These are phyloP conservation scores for Drosophila ohnishii DNA, from an alignment of 1,140 invertebrate genomes.

Conservation along the genomic window DNA sequence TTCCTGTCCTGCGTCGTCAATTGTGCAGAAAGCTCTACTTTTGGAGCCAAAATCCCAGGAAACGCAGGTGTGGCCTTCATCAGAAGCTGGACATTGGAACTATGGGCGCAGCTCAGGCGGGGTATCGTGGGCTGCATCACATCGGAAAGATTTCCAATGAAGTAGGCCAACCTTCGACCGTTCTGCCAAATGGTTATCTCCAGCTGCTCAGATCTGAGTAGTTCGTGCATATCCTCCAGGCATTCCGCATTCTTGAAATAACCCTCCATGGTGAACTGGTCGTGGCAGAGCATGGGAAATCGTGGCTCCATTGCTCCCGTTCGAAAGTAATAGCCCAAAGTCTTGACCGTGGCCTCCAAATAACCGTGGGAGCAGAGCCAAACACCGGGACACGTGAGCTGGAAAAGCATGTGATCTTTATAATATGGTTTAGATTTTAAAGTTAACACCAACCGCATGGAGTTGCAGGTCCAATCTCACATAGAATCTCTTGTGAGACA, in stretches of 20 bases:
- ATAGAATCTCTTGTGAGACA: slow-evolving; percentile 67
- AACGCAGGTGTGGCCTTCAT: slow-evolving; percentile 77
- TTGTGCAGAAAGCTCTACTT: slow-evolving; percentile 68
- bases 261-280: slow-evolving; percentile 77
- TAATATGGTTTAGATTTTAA: neutral
- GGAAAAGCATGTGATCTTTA: slow-evolving; percentile 1
- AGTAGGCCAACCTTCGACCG: slow-evolving; percentile 73
- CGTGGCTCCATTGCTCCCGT: slow-evolving; percentile 79
- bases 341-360: slow-evolving; percentile 75
- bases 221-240: slow-evolving; percentile 54
- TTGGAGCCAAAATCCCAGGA: slow-evolving; percentile 76
- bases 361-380: slow-evolving; percentile 80
- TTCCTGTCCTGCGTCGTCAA: slow-evolving; percentile 52
- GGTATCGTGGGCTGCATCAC: slow-evolving; percentile 70
- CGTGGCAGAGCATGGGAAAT: slow-evolving; percentile 78
- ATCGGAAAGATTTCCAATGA: slow-evolving; percentile 59
- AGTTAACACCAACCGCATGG: slow-evolving; percentile 64
- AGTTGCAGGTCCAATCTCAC: slow-evolving; percentile 61
- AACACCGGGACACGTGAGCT: slow-evolving; percentile 81
- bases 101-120: slow-evolving; percentile 61
- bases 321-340: slow-evolving; percentile 78
- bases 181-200: slow-evolving; percentile 81
- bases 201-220: slow-evolving; percentile 61
- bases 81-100: slow-evolving; percentile 67
- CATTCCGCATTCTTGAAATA: slow-evolving; percentile 69